A percentile compares a stretch with the other conserved stretches of the same genome.
phyloP scores from a whole-genome alignment of 2,797 vertebrate species.

The Varecia variegata region DNA sequence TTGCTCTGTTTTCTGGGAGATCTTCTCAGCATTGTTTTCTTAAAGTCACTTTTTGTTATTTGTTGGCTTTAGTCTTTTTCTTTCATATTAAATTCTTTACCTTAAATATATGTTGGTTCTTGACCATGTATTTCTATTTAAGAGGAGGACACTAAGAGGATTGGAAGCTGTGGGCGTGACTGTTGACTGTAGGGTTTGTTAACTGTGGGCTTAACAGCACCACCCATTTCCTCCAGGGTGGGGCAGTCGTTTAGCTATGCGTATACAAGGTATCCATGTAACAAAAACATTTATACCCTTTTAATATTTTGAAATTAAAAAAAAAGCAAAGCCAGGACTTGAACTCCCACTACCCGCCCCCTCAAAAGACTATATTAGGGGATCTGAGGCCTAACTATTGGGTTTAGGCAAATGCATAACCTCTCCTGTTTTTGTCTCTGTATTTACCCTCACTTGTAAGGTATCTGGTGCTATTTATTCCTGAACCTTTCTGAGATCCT shows the following conservation, averaged over 20 bases:
- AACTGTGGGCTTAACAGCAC: not conserved
- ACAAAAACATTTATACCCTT: too few relatives aligned
- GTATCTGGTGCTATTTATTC: not conserved
- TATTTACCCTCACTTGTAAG: not conserved
- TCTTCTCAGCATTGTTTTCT: not conserved
- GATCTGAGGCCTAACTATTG: not conserved
- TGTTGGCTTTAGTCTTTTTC: not conserved
- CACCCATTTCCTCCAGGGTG: constrained; percentile 50
- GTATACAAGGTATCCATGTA: not conserved
- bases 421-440: not conserved
- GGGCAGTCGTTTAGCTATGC: not conserved
- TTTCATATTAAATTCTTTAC: not conserved
- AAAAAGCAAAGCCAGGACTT: not conserved
- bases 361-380: not conserved
- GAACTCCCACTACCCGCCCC: not conserved
- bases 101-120: not conserved
- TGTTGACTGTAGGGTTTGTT: not conserved
- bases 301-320: not conserved
- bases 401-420: not conserved
- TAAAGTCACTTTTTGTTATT: not conserved
- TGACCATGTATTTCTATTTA: not conserved
- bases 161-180: not conserved
- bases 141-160: not conserved
- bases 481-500: not conserved
- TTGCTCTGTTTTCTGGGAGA: not conserved